Base-by-base conservation (phyloP, 2,888 invertebrate species). In the Drosophila cognata region DNA sequence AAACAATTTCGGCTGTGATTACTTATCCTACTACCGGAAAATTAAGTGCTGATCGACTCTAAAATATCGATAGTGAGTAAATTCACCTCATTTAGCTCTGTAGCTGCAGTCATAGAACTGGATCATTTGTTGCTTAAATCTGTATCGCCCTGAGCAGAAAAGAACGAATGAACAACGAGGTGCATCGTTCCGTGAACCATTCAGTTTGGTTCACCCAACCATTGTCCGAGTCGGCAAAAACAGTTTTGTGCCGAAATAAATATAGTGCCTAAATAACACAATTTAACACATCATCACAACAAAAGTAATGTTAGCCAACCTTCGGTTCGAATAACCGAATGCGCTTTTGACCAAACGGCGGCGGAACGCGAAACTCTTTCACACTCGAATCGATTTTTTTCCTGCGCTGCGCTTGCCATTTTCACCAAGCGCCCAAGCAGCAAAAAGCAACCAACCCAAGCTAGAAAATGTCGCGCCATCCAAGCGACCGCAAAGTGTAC, bases 401-500 rank as follows among this genome's bases (percentile, higher is more conserved):
- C 46, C 82, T 79, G 74, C 76, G 77, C 79, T 73, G 74, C 80
- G 76, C 77, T 74, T 70, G 84, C 77, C 66, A 75, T 73, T 82
- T 79, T 79, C 68, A 81, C 67, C 46, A 46, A 76, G 70, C 77
- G 75, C 63, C 67, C 51, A 67, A 71, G 50, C 70, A 87, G 71
- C 81, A 67, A 73, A 80, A 70, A 71, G 46, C 61, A 82, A 77
- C 71, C 69, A 71, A 80, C 50, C 75, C 71, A 85, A 85, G 74
- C 75, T 67, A 74, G 56, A 84, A 79, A 81, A 88, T 88, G 88
- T 90, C 89, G 82, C 90, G 88, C 68, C 89, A 88, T 83, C 96
- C 96, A 81, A 95, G 95, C 65, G 98, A 98, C 94, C 97, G 98
- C 91, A 99, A 99, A 94, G 97, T 99, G 55, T 99, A 99, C 93